Percentiles rank a stretch among this genome's conserved stretches.
phyloP scores from a whole-genome alignment of 2,113 vertebrate genomes.

The Syngnathus floridae region DNA sequence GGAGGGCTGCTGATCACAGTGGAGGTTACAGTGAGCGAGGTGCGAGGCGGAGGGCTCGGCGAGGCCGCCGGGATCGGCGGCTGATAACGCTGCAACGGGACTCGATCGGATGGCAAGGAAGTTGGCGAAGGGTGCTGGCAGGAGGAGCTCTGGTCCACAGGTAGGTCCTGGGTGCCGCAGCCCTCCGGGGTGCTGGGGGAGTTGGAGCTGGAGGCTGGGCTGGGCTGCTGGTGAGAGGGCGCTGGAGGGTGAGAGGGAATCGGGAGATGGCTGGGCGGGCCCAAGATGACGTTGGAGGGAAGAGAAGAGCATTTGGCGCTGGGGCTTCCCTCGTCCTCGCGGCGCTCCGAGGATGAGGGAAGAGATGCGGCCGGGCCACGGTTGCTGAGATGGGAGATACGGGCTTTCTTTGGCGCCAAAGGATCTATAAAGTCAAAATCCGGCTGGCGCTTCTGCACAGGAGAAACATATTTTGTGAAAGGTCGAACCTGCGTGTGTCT shows the following conservation, averaged over 20 bases:
- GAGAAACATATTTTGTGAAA: slow-evolving; percentile 5
- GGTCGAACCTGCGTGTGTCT: background rate
- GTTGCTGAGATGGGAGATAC: slow-evolving; percentile 77
- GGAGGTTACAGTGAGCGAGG: slow-evolving; percentile 59
- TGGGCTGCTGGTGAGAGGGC: slow-evolving; percentile 63
- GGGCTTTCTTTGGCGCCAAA: slow-evolving; percentile 78
- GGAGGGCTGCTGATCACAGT: slow-evolving; percentile 52
- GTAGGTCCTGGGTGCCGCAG: slow-evolving; percentile 79
- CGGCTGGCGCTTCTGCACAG: slow-evolving; percentile 70
- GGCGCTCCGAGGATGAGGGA: slow-evolving; percentile 44
- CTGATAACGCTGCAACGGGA: slow-evolving; percentile 54
- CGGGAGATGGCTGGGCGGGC: slow-evolving; percentile 61
- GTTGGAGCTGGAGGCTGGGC: slow-evolving; percentile 76
- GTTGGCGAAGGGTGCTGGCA: slow-evolving; percentile 73
- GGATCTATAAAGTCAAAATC: slow-evolving; percentile 75
- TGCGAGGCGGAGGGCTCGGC: slow-evolving; percentile 59
- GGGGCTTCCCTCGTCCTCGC: slow-evolving; percentile 63
- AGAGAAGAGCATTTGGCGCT: slow-evolving; percentile 50
- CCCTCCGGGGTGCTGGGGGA: slow-evolving; percentile 83
- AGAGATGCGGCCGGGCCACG: slow-evolving; percentile 59
- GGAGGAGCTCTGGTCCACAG: slow-evolving; percentile 70
- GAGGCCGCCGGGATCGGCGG: slow-evolving; percentile 37
- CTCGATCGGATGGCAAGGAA: slow-evolving; percentile 41
- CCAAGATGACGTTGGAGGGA: slow-evolving; percentile 32
- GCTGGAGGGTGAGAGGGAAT: slow-evolving; percentile 65